These are phyloP conservation scores for Chaetoderma sp. DNA, from an alignment of 2,888 invertebrate genomes.

Conservation along the genomic window DNA sequence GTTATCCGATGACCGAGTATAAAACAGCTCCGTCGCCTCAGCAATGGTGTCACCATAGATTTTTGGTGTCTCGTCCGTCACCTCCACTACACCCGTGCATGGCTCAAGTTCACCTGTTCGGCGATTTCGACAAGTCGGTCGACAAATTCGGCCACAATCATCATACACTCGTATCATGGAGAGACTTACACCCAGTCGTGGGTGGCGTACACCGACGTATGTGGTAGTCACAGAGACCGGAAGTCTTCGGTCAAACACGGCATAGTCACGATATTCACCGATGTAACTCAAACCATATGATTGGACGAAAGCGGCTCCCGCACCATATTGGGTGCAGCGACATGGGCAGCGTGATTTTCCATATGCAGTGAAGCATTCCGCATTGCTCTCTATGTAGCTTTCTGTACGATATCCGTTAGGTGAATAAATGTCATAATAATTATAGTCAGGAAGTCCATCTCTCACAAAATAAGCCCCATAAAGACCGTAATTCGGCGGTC, in stretches of 20 bases:
- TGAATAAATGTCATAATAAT: constrained; percentile 48
- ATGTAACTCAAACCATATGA: constrained; percentile 56
- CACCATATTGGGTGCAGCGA: constrained; percentile 22
- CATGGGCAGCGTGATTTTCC: constrained; percentile 29
- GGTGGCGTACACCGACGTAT: constrained; percentile 54
- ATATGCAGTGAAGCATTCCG: constrained; percentile 23
- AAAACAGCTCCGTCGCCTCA: constrained; percentile 47
- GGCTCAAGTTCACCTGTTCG: constrained; percentile 40
- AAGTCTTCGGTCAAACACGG: constrained; percentile 51
- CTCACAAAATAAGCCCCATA: constrained; percentile 49
- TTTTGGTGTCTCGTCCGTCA: constrained; percentile 39
- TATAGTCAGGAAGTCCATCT: constrained; percentile 41
- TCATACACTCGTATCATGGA: constrained; percentile 52
- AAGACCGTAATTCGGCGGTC: constrained; percentile 46
- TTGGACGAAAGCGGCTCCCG: constrained; percentile 47
- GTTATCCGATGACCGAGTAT: constrained; percentile 37
- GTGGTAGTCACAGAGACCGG: constrained; percentile 51
- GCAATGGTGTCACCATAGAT: constrained; percentile 47
- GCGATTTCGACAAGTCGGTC: constrained; percentile 50
- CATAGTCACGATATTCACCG: constrained; percentile 54
- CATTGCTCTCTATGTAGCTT: not conserved
- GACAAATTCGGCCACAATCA: constrained; percentile 55
- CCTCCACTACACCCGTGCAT: constrained; percentile 49
- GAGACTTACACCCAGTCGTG: constrained; percentile 37
- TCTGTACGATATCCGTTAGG: constrained; percentile 32